These are phyloP conservation scores for Lutjanus campechanus DNA, from an alignment of 2,797 vertebrate species.

Conservation along the genomic window DNA sequence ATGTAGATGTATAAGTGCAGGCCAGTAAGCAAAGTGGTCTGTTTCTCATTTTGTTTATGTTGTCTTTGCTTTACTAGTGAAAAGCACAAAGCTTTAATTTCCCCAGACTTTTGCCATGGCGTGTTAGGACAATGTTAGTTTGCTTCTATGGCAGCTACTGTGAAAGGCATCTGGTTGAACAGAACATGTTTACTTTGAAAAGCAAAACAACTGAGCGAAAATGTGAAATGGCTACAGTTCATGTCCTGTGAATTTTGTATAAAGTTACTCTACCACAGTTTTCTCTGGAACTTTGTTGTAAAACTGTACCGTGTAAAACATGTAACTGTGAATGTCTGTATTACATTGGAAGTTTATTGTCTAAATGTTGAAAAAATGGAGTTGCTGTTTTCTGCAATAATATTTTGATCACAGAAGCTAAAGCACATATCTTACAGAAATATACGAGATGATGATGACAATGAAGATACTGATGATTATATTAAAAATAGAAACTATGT, in stretches of 20 bases:
- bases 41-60: conserved; percentile 81
- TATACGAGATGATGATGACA: conserved; percentile 85
- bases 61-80: conserved; percentile 81
- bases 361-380: conserved; percentile 94
- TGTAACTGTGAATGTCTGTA: conserved; percentile 96
- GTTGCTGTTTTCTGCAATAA: conserved; percentile 96
- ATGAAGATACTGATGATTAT: conserved; percentile 85
- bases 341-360: conserved; percentile 92
- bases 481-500: conserved; percentile 95
- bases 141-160: conserved; percentile 91
- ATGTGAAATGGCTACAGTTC: conserved; percentile 91
- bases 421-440: conserved; percentile 95
- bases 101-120: conserved; percentile 82
- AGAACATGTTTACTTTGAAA: conserved; percentile 87
- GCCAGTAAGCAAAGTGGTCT: conserved; percentile 76
- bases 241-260: conserved; percentile 92
- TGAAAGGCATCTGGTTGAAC: conserved; percentile 83
- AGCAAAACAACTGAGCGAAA: conserved; percentile 89
- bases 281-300: conserved; percentile 93
- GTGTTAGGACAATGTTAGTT: conserved; percentile 85
- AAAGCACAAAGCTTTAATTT: conserved; percentile 87
- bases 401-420: conserved; percentile 96
- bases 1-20: conserved; percentile 79
- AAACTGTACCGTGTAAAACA: conserved; percentile 93
- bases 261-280: conserved; percentile 89